Conservation (phyloP, 2,888 invertebrate species). For the Megaustenia siamemsis region DNA sequence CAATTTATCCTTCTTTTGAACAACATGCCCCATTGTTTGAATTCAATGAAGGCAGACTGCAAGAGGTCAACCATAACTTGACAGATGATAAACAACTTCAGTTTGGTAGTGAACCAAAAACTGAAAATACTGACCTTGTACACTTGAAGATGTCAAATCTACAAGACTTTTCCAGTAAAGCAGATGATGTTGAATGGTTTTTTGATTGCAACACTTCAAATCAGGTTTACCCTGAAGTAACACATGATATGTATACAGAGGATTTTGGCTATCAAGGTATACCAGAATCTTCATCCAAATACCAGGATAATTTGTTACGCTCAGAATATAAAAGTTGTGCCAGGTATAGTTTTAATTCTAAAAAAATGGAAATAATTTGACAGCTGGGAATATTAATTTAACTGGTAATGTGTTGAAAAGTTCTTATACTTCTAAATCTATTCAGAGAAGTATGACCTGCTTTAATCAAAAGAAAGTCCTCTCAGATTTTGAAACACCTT, state of each 20-base stretch:
- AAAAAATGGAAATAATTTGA: not conserved
- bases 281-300: not conserved
- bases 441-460: not conserved
- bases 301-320: not conserved
- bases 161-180: not conserved
- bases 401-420: not conserved
- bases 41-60: not conserved
- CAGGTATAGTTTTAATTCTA: not conserved
- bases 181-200: conserved; percentile 33
- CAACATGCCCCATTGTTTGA: not conserved
- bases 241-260: not conserved
- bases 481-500: not conserved
- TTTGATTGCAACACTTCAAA: not conserved
- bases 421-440: not conserved
- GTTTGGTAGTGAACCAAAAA: not conserved
- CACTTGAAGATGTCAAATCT: conserved; percentile 29
- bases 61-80: not conserved
- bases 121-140: conserved; percentile 14
- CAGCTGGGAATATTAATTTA: not conserved
- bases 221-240: not conserved
- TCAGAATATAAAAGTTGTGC: not conserved
- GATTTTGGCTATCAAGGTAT: not conserved
- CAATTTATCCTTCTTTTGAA: not conserved
- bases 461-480: not conserved
- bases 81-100: not conserved